These are phyloP conservation scores for Myotis myotis DNA, from an alignment of 2,797 vertebrate genomes.

Conservation along the genomic window DNA sequence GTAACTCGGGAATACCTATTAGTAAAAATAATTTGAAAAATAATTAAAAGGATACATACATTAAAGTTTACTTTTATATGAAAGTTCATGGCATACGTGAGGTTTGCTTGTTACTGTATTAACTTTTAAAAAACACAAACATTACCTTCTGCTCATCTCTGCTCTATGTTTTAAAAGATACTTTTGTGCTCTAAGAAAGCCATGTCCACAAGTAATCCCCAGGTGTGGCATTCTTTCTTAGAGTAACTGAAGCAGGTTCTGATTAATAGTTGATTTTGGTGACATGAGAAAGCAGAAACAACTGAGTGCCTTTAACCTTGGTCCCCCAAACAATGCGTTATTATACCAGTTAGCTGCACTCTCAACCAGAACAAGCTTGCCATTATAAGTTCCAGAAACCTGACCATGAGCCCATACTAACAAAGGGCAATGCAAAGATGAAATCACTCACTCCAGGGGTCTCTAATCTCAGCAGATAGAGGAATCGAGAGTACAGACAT, in stretches of 20 bases:
- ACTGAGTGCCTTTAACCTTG: not conserved
- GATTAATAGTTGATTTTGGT: conserved; percentile 43
- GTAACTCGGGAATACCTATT: not conserved
- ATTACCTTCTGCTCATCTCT: conserved; percentile 18
- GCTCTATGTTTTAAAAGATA: conserved; percentile 36
- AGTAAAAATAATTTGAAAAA: not conserved
- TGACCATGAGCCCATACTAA: not conserved
- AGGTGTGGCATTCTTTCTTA: conserved; percentile 20
- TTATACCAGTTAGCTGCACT: not conserved
- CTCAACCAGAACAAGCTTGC: conserved; percentile 12
- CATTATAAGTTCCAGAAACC: conserved; percentile 46
- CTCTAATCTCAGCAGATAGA: not conserved
- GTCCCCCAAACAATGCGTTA: conserved; percentile 14
- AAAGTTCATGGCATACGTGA: not conserved
- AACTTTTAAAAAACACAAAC: conserved; percentile 21
- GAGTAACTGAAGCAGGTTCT: conserved; percentile 32
- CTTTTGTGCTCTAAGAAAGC: conserved; percentile 38
- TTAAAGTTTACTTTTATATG: not conserved
- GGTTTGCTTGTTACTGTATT: not conserved
- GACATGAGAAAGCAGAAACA: conserved; percentile 51
- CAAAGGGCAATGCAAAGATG: conserved; percentile 35
- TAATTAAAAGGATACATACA: not conserved
- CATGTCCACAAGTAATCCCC: not conserved
- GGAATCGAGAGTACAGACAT: not conserved
- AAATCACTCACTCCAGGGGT: not conserved